These are phyloP conservation scores for Dryadula phaetusa DNA, from an alignment of 2,888 invertebrate species.

Conservation along the genomic window DNA sequence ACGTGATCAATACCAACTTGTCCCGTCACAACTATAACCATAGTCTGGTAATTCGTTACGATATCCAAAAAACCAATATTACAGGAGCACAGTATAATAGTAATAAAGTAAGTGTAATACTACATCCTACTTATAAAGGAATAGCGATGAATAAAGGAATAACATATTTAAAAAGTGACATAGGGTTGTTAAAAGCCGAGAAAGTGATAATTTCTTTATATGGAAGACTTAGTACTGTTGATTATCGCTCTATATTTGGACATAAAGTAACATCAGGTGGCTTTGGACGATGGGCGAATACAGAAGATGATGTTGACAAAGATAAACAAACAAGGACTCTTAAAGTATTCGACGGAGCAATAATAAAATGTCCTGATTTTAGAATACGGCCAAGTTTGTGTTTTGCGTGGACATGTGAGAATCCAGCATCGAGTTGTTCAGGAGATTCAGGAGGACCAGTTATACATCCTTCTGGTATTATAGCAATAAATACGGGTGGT, in stretches of 20 bases:
- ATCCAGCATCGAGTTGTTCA: background rate
- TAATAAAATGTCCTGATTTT: background rate
- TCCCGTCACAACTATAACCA: too few species aligned
- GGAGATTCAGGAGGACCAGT: background rate
- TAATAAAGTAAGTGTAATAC: too few species aligned
- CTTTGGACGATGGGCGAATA: background rate
- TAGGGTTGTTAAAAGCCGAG: background rate
- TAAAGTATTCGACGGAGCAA: background rate
- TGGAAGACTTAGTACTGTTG: constrained; percentile 3
- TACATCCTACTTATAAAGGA: too few species aligned
- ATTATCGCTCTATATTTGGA: constrained; percentile 6
- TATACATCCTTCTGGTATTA: background rate
- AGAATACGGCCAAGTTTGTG: background rate
- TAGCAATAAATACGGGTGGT: background rate
- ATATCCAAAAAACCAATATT: too few species aligned
- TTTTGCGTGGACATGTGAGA: background rate
- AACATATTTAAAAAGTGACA: background rate
- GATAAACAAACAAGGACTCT: background rate
- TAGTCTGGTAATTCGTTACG: too few species aligned
- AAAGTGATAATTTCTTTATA: background rate
- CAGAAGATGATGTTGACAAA: background rate
- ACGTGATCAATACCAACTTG: too few species aligned
- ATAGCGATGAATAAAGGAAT: background rate
- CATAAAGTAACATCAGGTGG: background rate
- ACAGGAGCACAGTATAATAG: too few species aligned